Conservation (phyloP, 2,888 invertebrate genomes). For the Heliconius hortense region DNA sequence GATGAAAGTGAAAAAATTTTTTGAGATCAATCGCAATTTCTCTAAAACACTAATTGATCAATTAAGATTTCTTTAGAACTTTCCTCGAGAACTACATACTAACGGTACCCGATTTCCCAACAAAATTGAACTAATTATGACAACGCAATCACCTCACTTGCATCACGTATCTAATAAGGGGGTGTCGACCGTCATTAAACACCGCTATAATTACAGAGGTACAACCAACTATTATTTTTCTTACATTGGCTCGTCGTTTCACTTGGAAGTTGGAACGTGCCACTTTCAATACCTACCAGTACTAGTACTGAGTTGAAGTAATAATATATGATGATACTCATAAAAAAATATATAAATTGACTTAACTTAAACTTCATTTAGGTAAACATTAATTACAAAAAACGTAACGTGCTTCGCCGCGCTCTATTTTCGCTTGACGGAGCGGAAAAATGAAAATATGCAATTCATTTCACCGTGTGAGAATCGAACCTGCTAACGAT, state of each 20-base stretch:
- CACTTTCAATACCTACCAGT: not conserved
- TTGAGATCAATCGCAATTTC: no score
- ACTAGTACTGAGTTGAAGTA: not conserved
- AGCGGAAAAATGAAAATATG: not conserved
- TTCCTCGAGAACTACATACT: not conserved
- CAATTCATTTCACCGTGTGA: not conserved
- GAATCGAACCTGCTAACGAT: not conserved
- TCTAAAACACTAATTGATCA: no score
- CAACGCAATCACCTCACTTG: slow-evolving; percentile 26
- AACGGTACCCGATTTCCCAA: slow-evolving; percentile 18
- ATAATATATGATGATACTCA: not conserved
- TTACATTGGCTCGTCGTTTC: slow-evolving; percentile 26
- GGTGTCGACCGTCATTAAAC: slow-evolving; percentile 27
- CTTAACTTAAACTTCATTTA: no score
- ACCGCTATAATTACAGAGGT: slow-evolving; percentile 32
- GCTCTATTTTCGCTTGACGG: not conserved
- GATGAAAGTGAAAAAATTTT: no score
- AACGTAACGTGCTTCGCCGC: no score
- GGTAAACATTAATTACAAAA: no score
- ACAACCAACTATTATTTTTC: slow-evolving; percentile 23
- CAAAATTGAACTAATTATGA: slow-evolving; percentile 21
- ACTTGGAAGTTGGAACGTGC: slow-evolving; percentile 24
- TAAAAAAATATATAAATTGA: not conserved
- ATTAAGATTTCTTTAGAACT: not conserved
- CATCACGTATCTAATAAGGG: slow-evolving; percentile 31